Evolutionary conservation across 2,113 vertebrate genomes (phyloP).

Genomic region (Ailuropoda melanoleuca): DNA sequence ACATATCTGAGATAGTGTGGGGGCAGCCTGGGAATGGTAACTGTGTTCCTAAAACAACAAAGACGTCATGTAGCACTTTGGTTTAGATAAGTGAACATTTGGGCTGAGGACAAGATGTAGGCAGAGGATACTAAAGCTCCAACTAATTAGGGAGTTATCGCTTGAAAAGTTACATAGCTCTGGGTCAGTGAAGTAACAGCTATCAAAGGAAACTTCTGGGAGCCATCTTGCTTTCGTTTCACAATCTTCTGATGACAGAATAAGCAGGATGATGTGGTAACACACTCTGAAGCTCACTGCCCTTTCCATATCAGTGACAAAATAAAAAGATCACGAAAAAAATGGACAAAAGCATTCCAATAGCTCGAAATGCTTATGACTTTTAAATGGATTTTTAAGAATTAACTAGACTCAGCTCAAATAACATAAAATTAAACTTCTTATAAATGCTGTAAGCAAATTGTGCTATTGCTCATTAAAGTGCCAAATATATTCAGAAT

Average conservation of each 20-base stretch:
- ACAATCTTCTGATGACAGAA: conserved; percentile 76
- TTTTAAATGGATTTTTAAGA: conserved; percentile 16
- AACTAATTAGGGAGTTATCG: conserved; percentile 88
- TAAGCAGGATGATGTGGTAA: conserved; percentile 41
- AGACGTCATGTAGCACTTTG: conserved; percentile 88
- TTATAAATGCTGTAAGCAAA: not conserved
- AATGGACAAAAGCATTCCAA: not conserved
- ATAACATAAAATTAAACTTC: not conserved
- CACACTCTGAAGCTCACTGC: not conserved
- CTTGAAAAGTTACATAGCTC: conserved; percentile 81
- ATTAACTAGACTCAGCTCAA: not conserved
- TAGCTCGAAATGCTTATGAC: not conserved
- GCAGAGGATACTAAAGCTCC: conserved; percentile 82
- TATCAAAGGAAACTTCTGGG: conserved; percentile 58
- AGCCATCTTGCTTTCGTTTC: conserved; percentile 64
- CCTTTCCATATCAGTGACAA: conserved; percentile 15
- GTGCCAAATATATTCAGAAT: not conserved
- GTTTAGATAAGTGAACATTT: conserved; percentile 86
- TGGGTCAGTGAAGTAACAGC: conserved; percentile 78
- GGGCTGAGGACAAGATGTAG: conserved; percentile 80
- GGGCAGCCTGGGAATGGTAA: conserved; percentile 83
- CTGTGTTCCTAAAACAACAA: conserved; percentile 85
- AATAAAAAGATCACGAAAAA: not conserved
- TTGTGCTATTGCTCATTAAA: not conserved
- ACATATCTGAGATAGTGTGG: conserved; percentile 85